Evolutionary conservation across 1,140 invertebrate species (phyloP), one percentile per base, ranked within the genome.

Genomic region (Dendrolimus kikuchii): DNA sequence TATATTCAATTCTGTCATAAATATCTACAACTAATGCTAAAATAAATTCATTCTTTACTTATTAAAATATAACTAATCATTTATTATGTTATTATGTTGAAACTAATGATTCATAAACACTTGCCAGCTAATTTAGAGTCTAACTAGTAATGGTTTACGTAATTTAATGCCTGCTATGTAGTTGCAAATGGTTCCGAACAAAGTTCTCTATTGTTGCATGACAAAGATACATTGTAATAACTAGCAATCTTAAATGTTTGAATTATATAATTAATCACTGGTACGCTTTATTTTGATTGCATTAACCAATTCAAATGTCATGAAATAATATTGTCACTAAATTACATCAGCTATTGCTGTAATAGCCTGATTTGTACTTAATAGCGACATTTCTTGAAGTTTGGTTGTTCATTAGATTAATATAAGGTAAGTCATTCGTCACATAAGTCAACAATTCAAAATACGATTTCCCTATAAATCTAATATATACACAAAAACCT

Each of bases 141-240:
- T 46, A 63, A 65, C 65, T 68, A 55, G 60, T 71, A 74, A 72
- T 66, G 59, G 62, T 81, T 82, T 82, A 81, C 76, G 81, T 77
- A 81, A 82, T 77, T 81, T 79, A 82, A 59, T 77, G 53, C 60
- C 77, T 76, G 77, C 76, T 81, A 78, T 76, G 64, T 75, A 76
- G 71, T 73, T 65, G 66, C 78, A 74, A 79, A 79, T 81, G 77
- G 75, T 74, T 77, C 59, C 49, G 68, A 71, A 80, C 72, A 79
- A 77, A 74, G 74, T 76, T 61, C 59, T 69, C 69, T 67, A 80
- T 80, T 81, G 77, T 81, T 68, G 66, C 66, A 64, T 67, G 75
- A 81, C 81, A 80, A 64, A 79, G 81, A 79, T 77, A 78, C 77
- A 75, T 72, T 75, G 69, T 71, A 63, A 68, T 70, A 76, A 71